Base-by-base conservation (phyloP, 2,888 invertebrate genomes). In the Uropetala carovei region DNA sequence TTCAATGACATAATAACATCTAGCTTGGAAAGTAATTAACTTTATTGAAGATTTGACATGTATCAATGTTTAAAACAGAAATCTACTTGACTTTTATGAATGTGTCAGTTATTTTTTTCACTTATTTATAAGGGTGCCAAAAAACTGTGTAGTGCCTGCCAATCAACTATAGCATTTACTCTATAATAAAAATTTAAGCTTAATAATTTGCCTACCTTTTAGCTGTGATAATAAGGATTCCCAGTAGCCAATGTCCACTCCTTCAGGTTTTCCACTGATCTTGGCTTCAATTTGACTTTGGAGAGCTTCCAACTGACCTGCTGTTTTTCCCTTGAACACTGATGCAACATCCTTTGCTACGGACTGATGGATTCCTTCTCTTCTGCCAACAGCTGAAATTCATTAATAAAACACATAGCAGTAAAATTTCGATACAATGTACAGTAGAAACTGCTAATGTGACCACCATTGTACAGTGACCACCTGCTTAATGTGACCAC, bases 181-280 rank as follows among this genome's bases (percentile, higher is more conserved):
- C 56, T 30, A 64, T 22, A 13, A 27, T 22, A 82, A 84, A 75
- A 4, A 57, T 14, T 58, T 22, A 92, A 13, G 8, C 27, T 30
- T 22, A 43, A 18, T 43, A 43, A 59, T 84, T 22, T 43, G 43
- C 91, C 93, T 95, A 97, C 97, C 97, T 96, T 98, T 99, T 14
- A 99, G 96, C 95, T 99, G 99, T n/a, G 98, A 98, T 64, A 99
- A 96, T 93, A 99, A 95, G 89, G 98, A 98, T 96, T 99, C 99
- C 99, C 99, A 99, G 95, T 99, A 99, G 85, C 98, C 98, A 93
- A 99, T 97, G 95, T 99, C 99, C 85, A 99, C 97, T 22, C 99
- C 99, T 95, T 98, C 99, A 84, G 97, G 97, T 93, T 97, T 97
- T 0, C 97, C 97, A 94, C 96, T 96, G 93, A 99, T 97, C 96